Evolutionary conservation across 2,797 vertebrate genomes (phyloP), one percentile per base, ranked within the genome.

Genomic region (Acanthis flammea): DNA sequence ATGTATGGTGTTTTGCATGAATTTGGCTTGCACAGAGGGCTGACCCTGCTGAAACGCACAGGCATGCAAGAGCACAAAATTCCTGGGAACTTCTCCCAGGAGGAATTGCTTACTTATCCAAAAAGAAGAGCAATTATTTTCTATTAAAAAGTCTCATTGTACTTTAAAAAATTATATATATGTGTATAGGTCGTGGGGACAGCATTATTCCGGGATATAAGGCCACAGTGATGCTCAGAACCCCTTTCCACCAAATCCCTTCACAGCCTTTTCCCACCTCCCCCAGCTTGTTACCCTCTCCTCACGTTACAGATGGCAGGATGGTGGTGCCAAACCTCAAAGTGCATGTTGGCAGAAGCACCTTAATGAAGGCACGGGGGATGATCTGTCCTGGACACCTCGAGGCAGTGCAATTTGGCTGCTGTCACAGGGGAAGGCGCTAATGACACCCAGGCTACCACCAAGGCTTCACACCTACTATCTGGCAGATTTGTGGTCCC

Each of bases 1-100:
- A 88, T 66, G 82, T 79, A 77, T 58, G 79, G 70, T 95, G 89
- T 94, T 96, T 88, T 70, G 90, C 86, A 85, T 44, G 67, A 76
- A 75, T 95, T 90, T 84, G 82, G 51, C 84, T 94, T 28, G 70
- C 39, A 24, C 19, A 4, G 53, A 6, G 41, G 50, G 50, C 50
- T 68, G 92, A 93, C 92, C 88, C 63, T 10, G 74, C 81, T 91
- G 60, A 35, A 75, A 61, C 0, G 35, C 57, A 27, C 45, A 50
- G 88, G 62, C 77, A 14, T 48, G 23, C 2, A 6, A 76, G 50
- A 82, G 80, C 57, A 24, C 55, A 81, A 44, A 75, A 94, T 86
- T 45, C 80, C 62, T 86, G 66, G 68, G 51, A 95, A 83, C 74
- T 37, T 47, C 88, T 80, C 53, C 76, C 91, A 79, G 86, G 54